Base-by-base conservation (phyloP, 2,113 vertebrate genomes). In the Nesoenas mayeri region DNA sequence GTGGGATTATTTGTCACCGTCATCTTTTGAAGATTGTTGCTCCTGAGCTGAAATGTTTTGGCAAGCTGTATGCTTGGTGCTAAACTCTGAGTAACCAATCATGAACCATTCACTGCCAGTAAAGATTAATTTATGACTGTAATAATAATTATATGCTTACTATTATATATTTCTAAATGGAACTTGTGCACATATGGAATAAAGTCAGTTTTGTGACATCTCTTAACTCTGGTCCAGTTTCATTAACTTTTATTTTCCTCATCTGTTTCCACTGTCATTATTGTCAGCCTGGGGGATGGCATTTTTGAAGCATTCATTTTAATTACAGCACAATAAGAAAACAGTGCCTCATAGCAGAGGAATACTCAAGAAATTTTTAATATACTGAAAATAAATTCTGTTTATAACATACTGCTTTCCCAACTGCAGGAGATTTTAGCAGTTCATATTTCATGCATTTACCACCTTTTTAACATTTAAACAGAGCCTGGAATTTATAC, bases 161-260 rank as follows among this genome's bases (percentile, higher is more conserved):
- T 57, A 69, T 72, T 69, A 91, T 72, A 54, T 79, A 84, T 75
- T 92, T 75, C 85, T 84, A 93, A 91, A 82, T 89, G 70, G 40
- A 83, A 84, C 3, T 9, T 78, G 56, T 50, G 67, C 60, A 71
- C 69, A 74, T 88, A 72, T 57, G 69, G 92, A 87, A 89, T 36
- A 80, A 82, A 84, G 79, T 90, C 82, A 89, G 29, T 79, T 92
- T 88, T 87, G 85, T 90, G 85, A 92, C 60, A 72, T 74, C 77
- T 92, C 51, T 84, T 91, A 89, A 73, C 75, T 94, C 40, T 78
- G 31, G 84, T 80, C 90, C 93, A 50, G 88, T 96, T 95, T 80
- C 78, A 93, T 97, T 95, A 92, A 90, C 64, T 95, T 90, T 94
- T 94, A 93, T 90, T 95, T 92, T 91, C 66, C 79, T 95, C 82